These are phyloP conservation scores for Rhinella marina DNA, from an alignment of 2,797 vertebrate genomes.

Conservation along the genomic window DNA sequence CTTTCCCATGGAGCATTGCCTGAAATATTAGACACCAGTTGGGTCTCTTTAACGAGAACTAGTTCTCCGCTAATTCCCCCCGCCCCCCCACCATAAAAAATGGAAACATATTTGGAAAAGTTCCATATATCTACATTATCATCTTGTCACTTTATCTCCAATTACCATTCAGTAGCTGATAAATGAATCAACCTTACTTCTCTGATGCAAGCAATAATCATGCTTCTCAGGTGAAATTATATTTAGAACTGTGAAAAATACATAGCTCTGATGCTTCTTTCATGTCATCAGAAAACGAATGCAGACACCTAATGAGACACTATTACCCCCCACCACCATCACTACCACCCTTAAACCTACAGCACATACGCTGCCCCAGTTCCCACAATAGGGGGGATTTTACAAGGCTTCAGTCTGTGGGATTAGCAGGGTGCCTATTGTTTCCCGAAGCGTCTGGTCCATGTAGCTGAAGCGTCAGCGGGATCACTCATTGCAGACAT, in stretches of 20 bases:
- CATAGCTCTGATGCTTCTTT: not conserved
- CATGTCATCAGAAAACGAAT: not conserved
- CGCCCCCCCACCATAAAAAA: not conserved
- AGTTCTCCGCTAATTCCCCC: too few relatives aligned
- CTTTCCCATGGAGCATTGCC: too few relatives aligned
- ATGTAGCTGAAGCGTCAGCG: constrained; percentile 54
- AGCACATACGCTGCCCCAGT: constrained; percentile 51
- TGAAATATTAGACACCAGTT: too few relatives aligned
- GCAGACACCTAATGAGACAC: not conserved
- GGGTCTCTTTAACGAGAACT: too few relatives aligned
- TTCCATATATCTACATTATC: not conserved
- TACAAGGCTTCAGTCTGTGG: constrained; percentile 23
- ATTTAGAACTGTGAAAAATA: not conserved
- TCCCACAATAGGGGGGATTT: constrained; percentile 57
- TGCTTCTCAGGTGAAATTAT: not conserved
- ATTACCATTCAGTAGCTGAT: not conserved
- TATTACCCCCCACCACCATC: not conserved
- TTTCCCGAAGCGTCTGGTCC: constrained; percentile 55
- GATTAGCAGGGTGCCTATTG: constrained; percentile 57
- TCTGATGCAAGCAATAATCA: not conserved
- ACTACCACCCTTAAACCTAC: not conserved
- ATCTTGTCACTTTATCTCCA: not conserved
- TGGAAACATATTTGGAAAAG: not conserved
- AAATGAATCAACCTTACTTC: not conserved
- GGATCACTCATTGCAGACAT: constrained; percentile 37